Conservation (phyloP, 2,888 invertebrate species). For the Eledona agricola region DNA sequence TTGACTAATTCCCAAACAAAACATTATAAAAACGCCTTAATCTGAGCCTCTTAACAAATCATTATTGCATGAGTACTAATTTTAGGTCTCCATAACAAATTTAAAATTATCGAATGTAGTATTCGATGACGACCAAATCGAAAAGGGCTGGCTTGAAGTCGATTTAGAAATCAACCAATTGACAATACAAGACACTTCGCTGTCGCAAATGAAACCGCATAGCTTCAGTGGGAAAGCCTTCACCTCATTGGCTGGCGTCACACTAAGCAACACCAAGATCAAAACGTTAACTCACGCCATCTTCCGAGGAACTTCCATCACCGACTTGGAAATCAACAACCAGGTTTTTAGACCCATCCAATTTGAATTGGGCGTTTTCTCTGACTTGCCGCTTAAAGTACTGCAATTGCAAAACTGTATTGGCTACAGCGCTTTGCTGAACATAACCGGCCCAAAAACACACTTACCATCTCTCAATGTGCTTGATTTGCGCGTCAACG, state of each 20-base stretch:
- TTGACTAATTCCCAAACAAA: no score
- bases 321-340: no score
- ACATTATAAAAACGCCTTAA: no score
- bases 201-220: constrained; percentile 7
- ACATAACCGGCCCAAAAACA: constrained; percentile 3
- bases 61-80: no score
- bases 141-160: constrained; percentile 18
- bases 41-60: no score
- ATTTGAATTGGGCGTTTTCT: constrained; percentile 41
- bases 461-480: background rate
- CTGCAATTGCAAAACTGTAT: constrained; percentile 4
- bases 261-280: no score
- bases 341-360: no score
- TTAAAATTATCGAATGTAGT: constrained; percentile 1
- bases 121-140: constrained; percentile 8
- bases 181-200: constrained; percentile 1
- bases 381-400: background rate
- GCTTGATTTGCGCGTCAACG: constrained; percentile 43
- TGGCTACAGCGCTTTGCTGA: background rate
- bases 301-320: no score
- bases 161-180: background rate
- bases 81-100: background rate
- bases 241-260: no score
- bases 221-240: constrained; percentile 40
- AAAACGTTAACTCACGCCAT: no score